Base-by-base conservation (phyloP, 2,797 vertebrate genomes). In the Neoniphon sammara region DNA sequence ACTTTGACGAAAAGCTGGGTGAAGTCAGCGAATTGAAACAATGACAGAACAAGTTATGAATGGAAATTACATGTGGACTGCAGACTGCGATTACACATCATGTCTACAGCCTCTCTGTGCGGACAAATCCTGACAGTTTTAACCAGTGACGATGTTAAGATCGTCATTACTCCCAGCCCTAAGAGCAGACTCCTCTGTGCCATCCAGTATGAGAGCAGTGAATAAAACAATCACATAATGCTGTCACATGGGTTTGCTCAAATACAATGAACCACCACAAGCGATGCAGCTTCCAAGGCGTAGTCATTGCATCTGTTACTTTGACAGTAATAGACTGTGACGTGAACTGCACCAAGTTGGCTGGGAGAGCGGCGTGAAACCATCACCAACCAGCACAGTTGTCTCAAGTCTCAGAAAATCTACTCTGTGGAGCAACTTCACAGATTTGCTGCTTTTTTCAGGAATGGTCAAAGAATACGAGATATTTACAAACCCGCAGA, bases 291-390 rank as follows among this genome's bases (percentile, higher is more conserved):
- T 15, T 66, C 44, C 42, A 18, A 46, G 18, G 54, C 3, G 5
- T n/a, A 12, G 0, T 54, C 15, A 21, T 2, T 31, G 63, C 27
- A 54, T 49, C 57, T 49, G 46, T 31, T 31, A 57, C 52, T 62
- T 25, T 49, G 59, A 66, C 15, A 46, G 44, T 72, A 63, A 69
- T 30, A 27, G 56, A 60, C 2, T 67, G 52, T 69, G 65, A 71
- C 31, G 14, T 60, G 44, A 60, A 15, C 1, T 20, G 34, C 58
- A 77, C 49, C 36, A 72, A 15, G 21, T 71, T 59, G 25, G 56
- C 59, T 17, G 42, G 63, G 39, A 57, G 55, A 82, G 66, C 73
- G 79, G 70, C 78, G 73, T 71, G 55, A 77, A 85, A 69, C 53
- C 66, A 67, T 73, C 47, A 56, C 52, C 31, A 72, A 52, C 68